Conservation (phyloP, 2,113 vertebrate species). For the Tenebrosternarchus preto region DNA sequence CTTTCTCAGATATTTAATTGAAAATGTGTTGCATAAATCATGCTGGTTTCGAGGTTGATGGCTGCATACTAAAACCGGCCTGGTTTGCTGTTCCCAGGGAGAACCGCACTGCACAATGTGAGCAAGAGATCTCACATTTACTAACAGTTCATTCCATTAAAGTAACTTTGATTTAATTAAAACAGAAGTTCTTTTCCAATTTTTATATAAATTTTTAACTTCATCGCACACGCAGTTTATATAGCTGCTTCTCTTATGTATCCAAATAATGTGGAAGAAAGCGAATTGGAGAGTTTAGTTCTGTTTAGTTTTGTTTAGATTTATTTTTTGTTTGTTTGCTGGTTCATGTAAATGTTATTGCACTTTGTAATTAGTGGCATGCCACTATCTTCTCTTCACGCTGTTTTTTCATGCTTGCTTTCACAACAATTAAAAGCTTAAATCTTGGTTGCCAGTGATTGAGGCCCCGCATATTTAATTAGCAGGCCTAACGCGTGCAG, state of each 20-base stretch:
- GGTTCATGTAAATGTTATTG: slow-evolving; percentile 70
- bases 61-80: slow-evolving; percentile 9
- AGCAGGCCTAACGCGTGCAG: slow-evolving; percentile 67
- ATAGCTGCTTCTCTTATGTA: slow-evolving; percentile 55
- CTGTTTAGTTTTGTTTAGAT: not conserved
- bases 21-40: slow-evolving; percentile 12
- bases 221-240: slow-evolving; percentile 44
- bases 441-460: slow-evolving; percentile 68
- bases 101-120: not conserved
- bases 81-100: slow-evolving; percentile 14
- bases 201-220: slow-evolving; percentile 27
- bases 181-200: slow-evolving; percentile 24
- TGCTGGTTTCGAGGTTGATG: slow-evolving; percentile 17
- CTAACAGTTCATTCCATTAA: slow-evolving; percentile 38
- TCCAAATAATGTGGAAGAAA: slow-evolving; percentile 70
- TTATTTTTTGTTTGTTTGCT: slow-evolving; percentile 25
- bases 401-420: slow-evolving; percentile 72
- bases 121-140: not conserved
- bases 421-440: slow-evolving; percentile 80
- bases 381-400: slow-evolving; percentile 69
- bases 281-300: slow-evolving; percentile 50
- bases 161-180: slow-evolving; percentile 37
- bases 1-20: slow-evolving; percentile 35
- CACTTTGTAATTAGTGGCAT: slow-evolving; percentile 75
- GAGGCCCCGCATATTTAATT: slow-evolving; percentile 79